Evolutionary conservation across 2,113 vertebrate species (phyloP), one percentile per base, ranked within the genome.

Genomic region (Picathartes gymnocephalus): DNA sequence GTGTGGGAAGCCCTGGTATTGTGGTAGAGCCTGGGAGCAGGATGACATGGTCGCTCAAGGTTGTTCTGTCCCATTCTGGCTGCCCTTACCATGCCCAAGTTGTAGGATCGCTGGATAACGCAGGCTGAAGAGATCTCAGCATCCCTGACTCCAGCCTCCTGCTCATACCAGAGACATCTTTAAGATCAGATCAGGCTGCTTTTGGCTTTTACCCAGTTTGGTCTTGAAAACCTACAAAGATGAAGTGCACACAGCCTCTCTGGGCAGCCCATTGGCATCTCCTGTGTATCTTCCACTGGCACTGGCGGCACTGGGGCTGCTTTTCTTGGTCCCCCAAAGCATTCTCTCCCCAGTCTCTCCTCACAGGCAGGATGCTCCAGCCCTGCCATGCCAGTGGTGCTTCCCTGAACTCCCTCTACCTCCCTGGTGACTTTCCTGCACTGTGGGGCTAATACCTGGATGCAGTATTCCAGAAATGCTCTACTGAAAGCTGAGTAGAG

Each of bases 301-400:
- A 21, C 30, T 56, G 37, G 19, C 47, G 7, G 6, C 30, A 28
- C 17, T 40, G 35, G 4, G 22, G 2, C 21, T 83, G 21, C 28
- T 7, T 69, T 68, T 68, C 40, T 68, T 1, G 1, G 33, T 71
- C 3, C 17, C 6, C 27, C 6, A 5, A 84, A 57, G 22, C 64
- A 48, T 4, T 37, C 19, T 58, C 11, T 33, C 11, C 9, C 7
- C 12, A 71, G 51, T 12, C 3, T 16, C 27, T 86, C 16, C 15
- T 47, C 22, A 6, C 2, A 50, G n/a, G 8, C 28, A 35, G 4
- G 5, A 4, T 80, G 42, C 12, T 94, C 20, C 48, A 72, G 70
- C 20, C 18, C 2, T 0, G 1, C 17, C 21, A 7, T 88, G 25
- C 15, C 4, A 0, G 22, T 35, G 30, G 11, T 1, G 2, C n/a